A percentile compares a stretch with the other conserved stretches of the same genome.
Evolutionary conservation across 2,113 vertebrate species (phyloP).

Genomic region (Crotalus helleri): DNA sequence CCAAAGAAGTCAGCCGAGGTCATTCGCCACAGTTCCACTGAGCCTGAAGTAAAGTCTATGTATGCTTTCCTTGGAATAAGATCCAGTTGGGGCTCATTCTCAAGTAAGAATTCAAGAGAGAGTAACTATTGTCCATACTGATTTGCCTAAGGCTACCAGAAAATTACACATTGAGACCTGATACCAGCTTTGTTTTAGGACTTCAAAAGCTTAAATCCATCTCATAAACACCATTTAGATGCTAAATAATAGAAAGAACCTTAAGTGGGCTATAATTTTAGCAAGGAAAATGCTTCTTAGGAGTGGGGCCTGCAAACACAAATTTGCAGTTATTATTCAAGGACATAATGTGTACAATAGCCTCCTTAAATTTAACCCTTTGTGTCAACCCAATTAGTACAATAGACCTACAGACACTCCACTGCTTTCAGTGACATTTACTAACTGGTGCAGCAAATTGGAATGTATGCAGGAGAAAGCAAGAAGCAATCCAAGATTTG

Average conservation of each 20-base stretch:
- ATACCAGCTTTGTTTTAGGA: not conserved
- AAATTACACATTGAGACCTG: not conserved
- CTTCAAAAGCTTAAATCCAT: not conserved
- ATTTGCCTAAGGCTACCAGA: not conserved
- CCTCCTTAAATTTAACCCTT: not conserved
- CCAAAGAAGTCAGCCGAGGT: not conserved
- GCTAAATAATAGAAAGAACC: not conserved
- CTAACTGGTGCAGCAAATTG: not conserved
- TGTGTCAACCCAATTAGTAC: not conserved
- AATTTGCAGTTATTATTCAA: not conserved
- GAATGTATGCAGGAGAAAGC: not conserved
- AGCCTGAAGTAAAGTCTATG: not conserved
- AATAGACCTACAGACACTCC: not conserved
- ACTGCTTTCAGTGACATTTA: not conserved
- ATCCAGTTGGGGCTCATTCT: too few relatives aligned
- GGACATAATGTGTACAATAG: not conserved
- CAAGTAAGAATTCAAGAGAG: not conserved
- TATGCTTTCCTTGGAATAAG: not conserved
- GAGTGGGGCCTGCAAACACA: not conserved
- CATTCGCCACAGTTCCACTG: too few relatives aligned
- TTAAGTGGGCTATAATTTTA: not conserved
- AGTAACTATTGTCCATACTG: not conserved
- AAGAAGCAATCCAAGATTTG: not conserved
- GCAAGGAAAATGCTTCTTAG: not conserved
- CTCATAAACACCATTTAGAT: not conserved